Conservation (phyloP, 2,113 vertebrate species). For the Oncorhynchus nerka region DNA sequence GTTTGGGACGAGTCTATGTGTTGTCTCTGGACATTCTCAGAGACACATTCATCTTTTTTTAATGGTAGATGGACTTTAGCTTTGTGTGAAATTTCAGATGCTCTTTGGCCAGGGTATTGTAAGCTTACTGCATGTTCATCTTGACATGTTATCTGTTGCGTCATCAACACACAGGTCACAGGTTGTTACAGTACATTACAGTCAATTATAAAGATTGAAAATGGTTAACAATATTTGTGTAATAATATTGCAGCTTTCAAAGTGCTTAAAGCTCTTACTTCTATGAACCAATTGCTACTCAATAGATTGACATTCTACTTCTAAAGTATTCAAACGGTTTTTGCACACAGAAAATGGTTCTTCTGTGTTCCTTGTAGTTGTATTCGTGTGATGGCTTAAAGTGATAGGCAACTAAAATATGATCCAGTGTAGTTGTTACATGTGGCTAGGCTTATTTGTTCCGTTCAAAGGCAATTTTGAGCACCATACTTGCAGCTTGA, state of each 20-base stretch:
- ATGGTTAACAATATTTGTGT: background rate
- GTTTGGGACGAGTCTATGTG: slow-evolving; percentile 46
- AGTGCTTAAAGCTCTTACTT: background rate
- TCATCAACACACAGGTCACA: background rate
- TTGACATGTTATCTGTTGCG: background rate
- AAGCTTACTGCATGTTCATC: slow-evolving; percentile 9
- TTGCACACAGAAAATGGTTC: background rate
- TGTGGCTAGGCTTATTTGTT: slow-evolving; percentile 39
- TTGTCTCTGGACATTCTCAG: slow-evolving; percentile 56
- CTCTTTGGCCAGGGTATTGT: slow-evolving; percentile 35
- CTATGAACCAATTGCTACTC: background rate
- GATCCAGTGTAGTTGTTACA: slow-evolving; percentile 51
- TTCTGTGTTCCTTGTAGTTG: background rate
- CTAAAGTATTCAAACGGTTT: background rate
- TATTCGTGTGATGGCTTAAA: background rate
- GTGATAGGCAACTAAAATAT: slow-evolving; percentile 33
- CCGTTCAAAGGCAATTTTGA: slow-evolving; percentile 59
- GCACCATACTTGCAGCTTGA: slow-evolving; percentile 66
- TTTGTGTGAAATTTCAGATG: slow-evolving; percentile 67
- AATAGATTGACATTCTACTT: background rate
- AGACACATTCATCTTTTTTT: slow-evolving; percentile 67
- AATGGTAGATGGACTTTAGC: slow-evolving; percentile 43
- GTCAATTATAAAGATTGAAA: background rate
- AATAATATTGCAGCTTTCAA: background rate
- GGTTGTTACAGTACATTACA: background rate